Base-by-base conservation (phyloP, 2,113 vertebrate species). In the Daboia siamensis region DNA sequence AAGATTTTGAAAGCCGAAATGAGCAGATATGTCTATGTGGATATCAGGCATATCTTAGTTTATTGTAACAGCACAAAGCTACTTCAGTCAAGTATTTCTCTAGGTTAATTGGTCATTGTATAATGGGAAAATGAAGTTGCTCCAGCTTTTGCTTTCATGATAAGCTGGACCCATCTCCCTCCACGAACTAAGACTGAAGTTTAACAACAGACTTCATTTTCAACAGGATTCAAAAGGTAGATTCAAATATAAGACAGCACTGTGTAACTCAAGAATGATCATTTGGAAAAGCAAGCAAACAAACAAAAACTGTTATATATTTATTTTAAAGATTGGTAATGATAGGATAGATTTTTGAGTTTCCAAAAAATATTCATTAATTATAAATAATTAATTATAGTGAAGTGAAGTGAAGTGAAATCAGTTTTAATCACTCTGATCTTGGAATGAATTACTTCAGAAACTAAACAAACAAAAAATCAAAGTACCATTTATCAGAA, bases 21-120 rank as follows among this genome's bases (percentile, higher is more conserved):
- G 5, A 91, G 1, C 0, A 39, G n/a, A 3, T 13, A 3, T 1
- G 15, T 17, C 44, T 13, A 55, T 44, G 26, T 20, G 21, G 61
- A 84, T 26, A 54, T 33, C 55, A 24, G 51, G 52, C 8, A 84
- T 39, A 56, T 33, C 51, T 39, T 80, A 21, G 33, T 21, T 39
- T 1, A 80, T 80, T 80, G 17, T 39, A 20, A 21, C 9, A 39
- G 33, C 33, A 80, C 17, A 80, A 17, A 80, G 74, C 74, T 80
- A 39, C 33, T 1, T 39, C 69, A 74, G 44, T 80, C 33, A 80
- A 80, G 7, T 39, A 39, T 80, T 80, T 80, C 33, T 44, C 33
- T 80, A 0, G 8, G 3, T 80, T 80, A 21, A 80, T 21, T 80
- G 69, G 7, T 21, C 15, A 39, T 39, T 80, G 69, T 80, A 80